phyloP scores from a whole-genome alignment of 2,888 invertebrate genomes.

The Boloria euphrosyne region DNA sequence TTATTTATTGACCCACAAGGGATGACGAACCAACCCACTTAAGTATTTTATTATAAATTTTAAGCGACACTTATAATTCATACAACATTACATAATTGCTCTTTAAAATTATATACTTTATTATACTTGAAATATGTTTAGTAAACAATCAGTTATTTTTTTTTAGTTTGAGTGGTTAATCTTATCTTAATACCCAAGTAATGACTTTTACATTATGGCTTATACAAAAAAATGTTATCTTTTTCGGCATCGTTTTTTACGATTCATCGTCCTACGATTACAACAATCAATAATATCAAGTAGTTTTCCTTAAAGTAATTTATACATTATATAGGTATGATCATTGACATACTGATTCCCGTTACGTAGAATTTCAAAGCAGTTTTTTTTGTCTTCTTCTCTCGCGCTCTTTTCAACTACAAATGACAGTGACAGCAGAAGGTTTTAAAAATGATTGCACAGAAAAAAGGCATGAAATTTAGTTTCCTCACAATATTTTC shows the following conservation, averaged over 20 bases:
- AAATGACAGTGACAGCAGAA: slow-evolving; percentile 35
- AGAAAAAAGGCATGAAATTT: slow-evolving; percentile 12
- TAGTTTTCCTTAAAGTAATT: slow-evolving; percentile 24
- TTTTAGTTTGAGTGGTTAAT: too few species aligned
- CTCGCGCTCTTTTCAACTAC: slow-evolving; percentile 38
- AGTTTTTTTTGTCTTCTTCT: slow-evolving; percentile 32
- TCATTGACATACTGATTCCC: slow-evolving; percentile 33
- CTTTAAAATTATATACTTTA: too few species aligned
- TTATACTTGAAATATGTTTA: too few species aligned
- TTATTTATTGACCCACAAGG: background rate
- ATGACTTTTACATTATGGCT: background rate
- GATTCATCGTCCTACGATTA: background rate
- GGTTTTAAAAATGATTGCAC: slow-evolving; percentile 38
- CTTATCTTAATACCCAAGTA: too few species aligned
- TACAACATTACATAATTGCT: too few species aligned
- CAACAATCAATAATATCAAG: slow-evolving; percentile 5
- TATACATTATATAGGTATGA: slow-evolving; percentile 28
- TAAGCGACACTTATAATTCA: too few species aligned
- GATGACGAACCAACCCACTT: too few species aligned
- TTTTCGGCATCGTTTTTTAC: background rate
- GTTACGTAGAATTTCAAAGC: slow-evolving; percentile 34
- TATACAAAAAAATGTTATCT: background rate
- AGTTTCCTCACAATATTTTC: slow-evolving; percentile 5
- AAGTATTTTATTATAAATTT: too few species aligned
- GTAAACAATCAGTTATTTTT: too few species aligned